Evolutionary conservation across 92 coral and sea anemone genomes (phyloP), one percentile per base, ranked within the genome.

Genomic region (Siderastrea radians): DNA sequence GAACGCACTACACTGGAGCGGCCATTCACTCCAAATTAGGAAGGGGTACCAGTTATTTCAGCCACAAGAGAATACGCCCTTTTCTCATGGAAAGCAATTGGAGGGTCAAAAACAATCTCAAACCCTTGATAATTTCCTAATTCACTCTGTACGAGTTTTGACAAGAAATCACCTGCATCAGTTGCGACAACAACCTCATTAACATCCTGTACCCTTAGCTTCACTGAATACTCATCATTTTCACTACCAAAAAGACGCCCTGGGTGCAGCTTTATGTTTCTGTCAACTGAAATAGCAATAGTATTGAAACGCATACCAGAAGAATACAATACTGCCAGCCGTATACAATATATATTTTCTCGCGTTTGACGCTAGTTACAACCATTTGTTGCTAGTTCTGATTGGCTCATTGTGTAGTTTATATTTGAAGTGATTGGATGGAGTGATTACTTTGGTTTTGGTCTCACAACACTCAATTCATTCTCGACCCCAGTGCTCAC

Each of bases 241-340:
- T 58, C 52, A 54, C 68, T 58, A 3, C 81, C 81, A 59, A 59
- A 77, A 45, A 77, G 26, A 44, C 81, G 53, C 81, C 59, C 81
- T 46, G 81, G 12, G 43, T 77, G 55, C 4, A 77, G 53, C 3
- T 77, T 54, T 58, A 58, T 58, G 54, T 16, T 58, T 59, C 15
- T 44, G 68, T 15, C 54, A 14, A 58, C 81, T 10, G 38, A 43
- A 77, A 77, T 1, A 14, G 0, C 1, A 6, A 77, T 59, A 3
- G n/a, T 9, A 69, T 69, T 17, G 5, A 26, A 26, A 46, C 1
- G 2, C 5, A 1, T 8, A 2, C 1, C 2, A 45, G 70, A 7
- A 47, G 38, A 26, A 26, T 26, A 26, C 38, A 26, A 26, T 62
- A 45, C 3, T 6, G 6, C 82, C 55, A 59, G 44, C 71, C 80